Conservation (phyloP, 2,888 invertebrate genomes). For the Trissolcus japonicus region DNA sequence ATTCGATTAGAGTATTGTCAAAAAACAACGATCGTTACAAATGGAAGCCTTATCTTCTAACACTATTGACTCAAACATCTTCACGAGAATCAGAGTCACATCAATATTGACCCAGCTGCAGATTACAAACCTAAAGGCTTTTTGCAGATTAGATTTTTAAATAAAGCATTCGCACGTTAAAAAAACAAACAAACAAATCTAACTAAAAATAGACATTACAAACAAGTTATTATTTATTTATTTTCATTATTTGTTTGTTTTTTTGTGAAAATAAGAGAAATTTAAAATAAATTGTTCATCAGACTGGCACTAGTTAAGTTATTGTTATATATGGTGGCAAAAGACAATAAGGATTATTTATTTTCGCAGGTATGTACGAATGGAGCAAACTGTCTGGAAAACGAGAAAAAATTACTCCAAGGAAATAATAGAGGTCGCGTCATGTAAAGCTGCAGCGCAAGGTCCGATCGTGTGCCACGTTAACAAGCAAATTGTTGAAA, state of each 20-base stretch:
- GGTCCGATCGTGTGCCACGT: constrained; percentile 24
- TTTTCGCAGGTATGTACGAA: constrained; percentile 66
- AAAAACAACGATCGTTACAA: constrained; percentile 46
- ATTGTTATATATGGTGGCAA: constrained; percentile 62
- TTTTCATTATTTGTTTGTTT: not conserved
- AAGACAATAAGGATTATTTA: constrained; percentile 67
- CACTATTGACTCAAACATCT: constrained; percentile 34
- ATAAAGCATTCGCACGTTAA: too few species aligned
- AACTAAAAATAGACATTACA: too few species aligned
- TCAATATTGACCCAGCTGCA: constrained; percentile 26
- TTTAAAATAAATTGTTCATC: too few species aligned
- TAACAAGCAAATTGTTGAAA: constrained; percentile 53
- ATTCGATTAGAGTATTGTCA: constrained; percentile 54
- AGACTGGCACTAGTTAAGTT: not conserved
- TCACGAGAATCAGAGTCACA: constrained; percentile 44
- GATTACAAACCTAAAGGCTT: constrained; percentile 5
- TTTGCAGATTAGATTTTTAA: too few species aligned
- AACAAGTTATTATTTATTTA: too few species aligned
- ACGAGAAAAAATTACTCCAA: constrained; percentile 71
- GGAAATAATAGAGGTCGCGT: constrained; percentile 62
- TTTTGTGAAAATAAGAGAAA: constrained; percentile 9
- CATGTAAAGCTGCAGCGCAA: constrained; percentile 27
- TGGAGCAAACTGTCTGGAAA: constrained; percentile 71
- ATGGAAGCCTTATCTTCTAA: constrained; percentile 49
- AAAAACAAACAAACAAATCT: too few species aligned